Base-by-base conservation (phyloP, 64 coral and sea anemone species). In the Stichodactyla helianthus region DNA sequence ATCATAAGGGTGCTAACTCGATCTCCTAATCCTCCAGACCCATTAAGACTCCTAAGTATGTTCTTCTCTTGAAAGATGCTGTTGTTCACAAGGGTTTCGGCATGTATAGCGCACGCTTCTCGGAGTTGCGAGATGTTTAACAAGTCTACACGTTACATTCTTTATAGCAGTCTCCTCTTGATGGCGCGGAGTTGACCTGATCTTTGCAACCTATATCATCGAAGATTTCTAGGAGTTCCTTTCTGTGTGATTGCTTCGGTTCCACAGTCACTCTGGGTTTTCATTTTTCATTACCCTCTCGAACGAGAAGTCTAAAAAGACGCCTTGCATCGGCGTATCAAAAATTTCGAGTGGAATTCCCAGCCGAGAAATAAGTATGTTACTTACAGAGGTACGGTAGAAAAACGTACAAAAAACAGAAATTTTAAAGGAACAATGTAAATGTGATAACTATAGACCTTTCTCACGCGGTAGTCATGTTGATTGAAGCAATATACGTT, bases 1-100 rank as follows among this genome's bases (percentile, higher is more conserved):
- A 68, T 8, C 23, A 74, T 74, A 74, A 74, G 68, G 68, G 68
- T 74, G 68, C 68, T 74, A 74, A 74, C 68, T 74, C 68, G 68
- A 74, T 74, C 68, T 74, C 12, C 25, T 74, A 74, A 74, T 74
- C 68, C 17, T 4, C 20, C 22, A 60, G 14, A 60, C 3, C 63
- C 35, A 44, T 20, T 68, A 68, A 68, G n/a, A 68, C 63, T 22
- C 18, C n/a, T 68, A 68, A 23, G 63, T 68, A 68, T 68, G 63
- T 20, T 7, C 6, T 2, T 10, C 20, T 74, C 68, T 11, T 74
- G 68, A 74, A 74, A 74, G 68, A 74, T 25, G 12, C 25, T 74
- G 22, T 74, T 74, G 68, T 74, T 74, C 25, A 74, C 20, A 74
- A 31, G n/a, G n/a, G 25, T 74, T 74, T 74, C 68, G 68, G 68